Base-by-base conservation (phyloP, 2,797 vertebrate species). In the Silurus lanzhouensis region DNA sequence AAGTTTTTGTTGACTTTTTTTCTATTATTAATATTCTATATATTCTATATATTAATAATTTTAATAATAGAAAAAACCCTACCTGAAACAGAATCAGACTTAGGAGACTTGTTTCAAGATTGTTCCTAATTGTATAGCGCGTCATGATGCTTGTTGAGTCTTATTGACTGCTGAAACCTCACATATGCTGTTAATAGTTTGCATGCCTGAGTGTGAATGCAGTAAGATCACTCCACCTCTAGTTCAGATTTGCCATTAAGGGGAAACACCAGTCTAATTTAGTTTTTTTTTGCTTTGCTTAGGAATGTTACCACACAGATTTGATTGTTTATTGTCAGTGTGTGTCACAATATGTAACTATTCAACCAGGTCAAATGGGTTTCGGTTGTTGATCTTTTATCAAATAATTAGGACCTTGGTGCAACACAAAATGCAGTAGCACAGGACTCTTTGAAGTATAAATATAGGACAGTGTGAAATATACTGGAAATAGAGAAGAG, bases 1-100 rank as follows among this genome's bases (percentile, higher is more conserved):
- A 31, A 31, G 31, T 31, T 31, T 31, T 31, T 2, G 31, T 31
- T 38, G 31, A 38, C 31, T 38, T 38, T 38, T 38, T 38, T 38
- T 38, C 31, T 38, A 38, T 38, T 38, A 38, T 38, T 38, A 38
- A 38, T n/a, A n/a, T n/a, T n/a, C n/a, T n/a, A n/a, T n/a, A n/a
- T n/a, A n/a, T n/a, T n/a, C n/a, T n/a, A n/a, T n/a, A n/a, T n/a
- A n/a, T n/a, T n/a, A n/a, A n/a, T n/a, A n/a, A n/a, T n/a, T n/a
- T n/a, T n/a, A n/a, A n/a, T n/a, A n/a, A n/a, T n/a, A n/a, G 1
- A 38, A 61, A n/a, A 9, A 55, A 10, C 19, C 70, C 1, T 75
- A 85, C 84, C 84, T 85, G 84, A 44, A 81, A 74, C 8, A 85
- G 60, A 75, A 71, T 57, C 22, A 67, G 19, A 38, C 57, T 48